phyloP scores from a whole-genome alignment of 2,113 vertebrate species.

The Petrocephalus microphthalmus region DNA sequence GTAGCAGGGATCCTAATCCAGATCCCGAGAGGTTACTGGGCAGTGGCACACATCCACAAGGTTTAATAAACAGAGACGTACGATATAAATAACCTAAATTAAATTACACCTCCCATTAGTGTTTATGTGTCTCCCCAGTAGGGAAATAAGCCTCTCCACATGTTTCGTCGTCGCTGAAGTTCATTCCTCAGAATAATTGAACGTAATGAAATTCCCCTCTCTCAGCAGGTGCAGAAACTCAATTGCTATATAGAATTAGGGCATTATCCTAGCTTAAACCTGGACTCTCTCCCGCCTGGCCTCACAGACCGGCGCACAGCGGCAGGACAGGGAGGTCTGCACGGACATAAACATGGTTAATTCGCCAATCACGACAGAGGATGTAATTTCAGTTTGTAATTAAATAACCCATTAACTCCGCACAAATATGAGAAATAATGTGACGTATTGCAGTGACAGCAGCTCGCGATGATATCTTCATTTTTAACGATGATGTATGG shows the following conservation, averaged over 20 bases:
- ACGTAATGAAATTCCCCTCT: constrained; percentile 55
- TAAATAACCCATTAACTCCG: not conserved
- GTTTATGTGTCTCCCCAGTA: constrained; percentile 24
- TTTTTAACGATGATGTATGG: constrained; percentile 7
- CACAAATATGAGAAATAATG: not conserved
- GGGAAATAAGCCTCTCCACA: constrained; percentile 34
- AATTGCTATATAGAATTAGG: constrained; percentile 23
- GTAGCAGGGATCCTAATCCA: not conserved
- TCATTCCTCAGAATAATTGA: constrained; percentile 53
- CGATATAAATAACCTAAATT: constrained; percentile 49
- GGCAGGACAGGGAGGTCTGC: not conserved
- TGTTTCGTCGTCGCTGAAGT: constrained; percentile 40
- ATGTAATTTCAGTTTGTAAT: not conserved
- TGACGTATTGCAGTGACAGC: not conserved
- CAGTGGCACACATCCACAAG: not conserved
- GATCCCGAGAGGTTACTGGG: not conserved
- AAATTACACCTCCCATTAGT: constrained; percentile 44
- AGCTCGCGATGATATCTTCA: not conserved
- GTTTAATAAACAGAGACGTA: constrained; percentile 19
- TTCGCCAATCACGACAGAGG: not conserved
- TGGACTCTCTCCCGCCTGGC: not conserved
- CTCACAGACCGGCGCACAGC: not conserved
- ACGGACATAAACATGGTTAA: not conserved
- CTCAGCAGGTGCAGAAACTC: constrained; percentile 41
- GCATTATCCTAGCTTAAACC: constrained; percentile 17